Base-by-base conservation (phyloP, 2,888 invertebrate genomes). In the Pecten maximus region DNA sequence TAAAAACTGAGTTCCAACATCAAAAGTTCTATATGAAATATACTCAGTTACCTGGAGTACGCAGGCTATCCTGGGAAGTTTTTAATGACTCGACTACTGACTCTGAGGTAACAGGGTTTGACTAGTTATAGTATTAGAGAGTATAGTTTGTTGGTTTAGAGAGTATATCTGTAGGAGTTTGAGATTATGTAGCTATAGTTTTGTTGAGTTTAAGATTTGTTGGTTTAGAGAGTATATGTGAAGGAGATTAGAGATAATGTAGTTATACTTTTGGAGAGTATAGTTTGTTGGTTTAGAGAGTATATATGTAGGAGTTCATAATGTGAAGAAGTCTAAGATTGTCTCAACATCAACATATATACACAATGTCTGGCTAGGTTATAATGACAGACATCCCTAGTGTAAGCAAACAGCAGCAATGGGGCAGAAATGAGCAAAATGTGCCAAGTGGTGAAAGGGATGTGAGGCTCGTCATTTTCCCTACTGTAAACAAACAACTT, bases 391-490 rank as follows among this genome's bases (percentile, higher is more conserved):
- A 74, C 35, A 74, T 35, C 74, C 74, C 10, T 8, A 74, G 74
- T 74, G 16, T 74, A 74, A 54, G 54, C 54, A 54, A 54, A 54
- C 54, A 54, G 54, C 54, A 54, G 54, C 54, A 54, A 54, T 54
- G 54, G 54, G 2, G 54, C 54, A 54, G n/a, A 54, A 54, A 54
- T 54, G 54, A 54, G 54, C 54, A 54, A 54, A 28, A 74, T 12
- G 74, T 35, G 74, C 74, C 35, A 74, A 74, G 74, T 74, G 74
- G 74, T 74, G 74, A 74, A 35, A 74, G 74, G 35, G 74, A 74
- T 74, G 74, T 35, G 35, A 23, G 74, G 74, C 35, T 74, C 15
- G 74, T 74, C 74, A 74, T 35, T 74, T n/a, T 54, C 19, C 19
- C n/a, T 54, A 35, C 15, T 74, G 74, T 74, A 74, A 74, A 74